phyloP scores from a whole-genome alignment of 2,113 vertebrate species.

The Cynocephalus volans region DNA sequence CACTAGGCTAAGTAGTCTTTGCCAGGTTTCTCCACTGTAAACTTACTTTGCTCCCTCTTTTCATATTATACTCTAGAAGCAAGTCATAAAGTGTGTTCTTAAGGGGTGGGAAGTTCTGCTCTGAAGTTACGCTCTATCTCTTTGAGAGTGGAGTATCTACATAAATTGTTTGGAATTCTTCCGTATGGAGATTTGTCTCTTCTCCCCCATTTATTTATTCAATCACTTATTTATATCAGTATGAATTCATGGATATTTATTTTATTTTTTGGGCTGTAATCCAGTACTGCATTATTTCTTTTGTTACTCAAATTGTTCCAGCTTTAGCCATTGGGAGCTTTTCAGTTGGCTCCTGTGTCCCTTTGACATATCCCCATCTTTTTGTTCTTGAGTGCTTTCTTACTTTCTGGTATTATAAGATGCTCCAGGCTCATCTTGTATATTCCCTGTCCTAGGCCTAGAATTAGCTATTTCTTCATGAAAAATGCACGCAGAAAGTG shows the following conservation, averaged over 20 bases:
- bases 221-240: neutral
- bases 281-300: neutral
- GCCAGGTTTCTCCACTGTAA: constrained; percentile 11
- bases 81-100: neutral
- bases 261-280: constrained; percentile 33
- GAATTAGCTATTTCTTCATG: constrained; percentile 32
- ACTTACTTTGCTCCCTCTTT: neutral
- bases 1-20: neutral
- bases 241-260: constrained; percentile 8
- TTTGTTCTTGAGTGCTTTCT: constrained; percentile 34
- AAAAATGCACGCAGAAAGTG: constrained; percentile 4
- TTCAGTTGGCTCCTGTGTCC: neutral
- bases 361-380: neutral
- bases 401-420: constrained; percentile 13
- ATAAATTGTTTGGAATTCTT: constrained; percentile 25
- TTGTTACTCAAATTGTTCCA: constrained; percentile 34
- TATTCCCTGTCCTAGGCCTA: neutral
- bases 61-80: neutral
- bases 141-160: neutral
- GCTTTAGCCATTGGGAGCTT: neutral
- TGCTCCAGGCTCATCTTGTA: neutral
- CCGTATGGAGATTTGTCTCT: neutral
- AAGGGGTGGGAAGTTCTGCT: neutral
- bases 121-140: neutral
- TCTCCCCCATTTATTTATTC: neutral